Evolutionary conservation across 2,888 invertebrate species (phyloP).

Genomic region (Aradus depressus): DNA sequence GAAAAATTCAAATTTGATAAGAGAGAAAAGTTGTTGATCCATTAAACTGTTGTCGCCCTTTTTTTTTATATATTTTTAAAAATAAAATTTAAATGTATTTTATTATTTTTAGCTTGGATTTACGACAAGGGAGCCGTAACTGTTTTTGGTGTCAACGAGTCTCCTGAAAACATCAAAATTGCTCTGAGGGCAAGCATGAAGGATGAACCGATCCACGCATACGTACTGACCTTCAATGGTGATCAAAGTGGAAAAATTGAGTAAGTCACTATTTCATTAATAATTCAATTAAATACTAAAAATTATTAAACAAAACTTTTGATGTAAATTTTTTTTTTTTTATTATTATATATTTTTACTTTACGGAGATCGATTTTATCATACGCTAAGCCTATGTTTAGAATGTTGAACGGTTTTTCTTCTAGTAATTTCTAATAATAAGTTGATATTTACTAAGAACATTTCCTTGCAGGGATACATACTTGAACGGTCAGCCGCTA

Average conservation of each 20-base stretch:
- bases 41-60: no score
- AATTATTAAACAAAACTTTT: background rate
- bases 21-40: no score
- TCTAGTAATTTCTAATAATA: no score
- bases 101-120: constrained; percentile 42
- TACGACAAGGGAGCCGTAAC: constrained; percentile 53
- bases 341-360: constrained; percentile 2
- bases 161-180: constrained; percentile 40
- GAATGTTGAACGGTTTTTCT: no score
- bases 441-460: no score
- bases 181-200: constrained; percentile 19
- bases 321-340: background rate
- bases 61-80: background rate
- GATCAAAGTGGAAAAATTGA: constrained; percentile 2
- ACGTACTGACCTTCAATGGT: constrained; percentile 20
- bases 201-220: constrained; percentile 26
- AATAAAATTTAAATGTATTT: constrained; percentile 2
- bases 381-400: no score
- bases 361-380: no score
- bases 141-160: constrained; percentile 56
- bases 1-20: no score
- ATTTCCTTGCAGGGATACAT: constrained; percentile 42
- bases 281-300: constrained; percentile 1
- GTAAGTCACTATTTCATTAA: no score
- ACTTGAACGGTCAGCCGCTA: constrained; percentile 53